A percentile compares a stretch with the other conserved stretches of the same genome.
Conservation (phyloP, 2,888 invertebrate genomes). For the Hirtodrosophila cameraria region DNA sequence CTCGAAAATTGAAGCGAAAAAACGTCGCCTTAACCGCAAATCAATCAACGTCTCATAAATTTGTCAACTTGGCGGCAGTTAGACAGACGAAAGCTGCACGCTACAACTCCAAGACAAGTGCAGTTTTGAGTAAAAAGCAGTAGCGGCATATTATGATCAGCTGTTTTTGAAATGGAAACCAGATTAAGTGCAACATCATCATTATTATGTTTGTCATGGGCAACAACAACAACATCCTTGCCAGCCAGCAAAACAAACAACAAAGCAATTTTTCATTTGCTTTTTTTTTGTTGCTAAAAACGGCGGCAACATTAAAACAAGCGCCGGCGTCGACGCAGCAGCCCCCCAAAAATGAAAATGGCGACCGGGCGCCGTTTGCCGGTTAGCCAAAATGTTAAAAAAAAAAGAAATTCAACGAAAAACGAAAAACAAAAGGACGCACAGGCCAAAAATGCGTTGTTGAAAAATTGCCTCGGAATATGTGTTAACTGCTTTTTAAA, state of each 20-base stretch:
- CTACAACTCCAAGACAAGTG: too few relatives aligned
- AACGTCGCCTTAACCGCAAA: conserved; percentile 62
- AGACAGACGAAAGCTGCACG: conserved; percentile 38
- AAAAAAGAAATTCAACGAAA: conserved; percentile 21
- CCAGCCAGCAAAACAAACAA: conserved; percentile 56
- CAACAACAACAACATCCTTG: conserved; percentile 34
- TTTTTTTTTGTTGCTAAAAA: conserved; percentile 67
- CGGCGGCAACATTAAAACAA: conserved; percentile 70
- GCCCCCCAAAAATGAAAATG: conserved; percentile 58
- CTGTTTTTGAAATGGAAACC: conserved; percentile 66
- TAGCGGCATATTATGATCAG: conserved; percentile 45
- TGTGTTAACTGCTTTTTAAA: conserved; percentile 84
- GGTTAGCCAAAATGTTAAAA: conserved; percentile 43
- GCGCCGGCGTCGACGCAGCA: conserved; percentile 46
- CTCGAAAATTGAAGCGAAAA: conserved; percentile 11
- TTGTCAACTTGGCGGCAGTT: conserved; percentile 71
- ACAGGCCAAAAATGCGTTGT: conserved; percentile 74
- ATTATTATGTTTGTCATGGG: conserved; percentile 37
- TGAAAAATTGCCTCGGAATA: conserved; percentile 83
- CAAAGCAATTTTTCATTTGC: conserved; percentile 80
- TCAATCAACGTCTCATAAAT: conserved; percentile 81
- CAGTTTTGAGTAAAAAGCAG: background rate
- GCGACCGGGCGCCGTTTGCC: conserved; percentile 52
- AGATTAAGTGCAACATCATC: conserved; percentile 63
- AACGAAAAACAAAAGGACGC: conserved; percentile 45